phyloP scores from a whole-genome alignment of 2,888 invertebrate genomes.

The Hemaris fuciformis region DNA sequence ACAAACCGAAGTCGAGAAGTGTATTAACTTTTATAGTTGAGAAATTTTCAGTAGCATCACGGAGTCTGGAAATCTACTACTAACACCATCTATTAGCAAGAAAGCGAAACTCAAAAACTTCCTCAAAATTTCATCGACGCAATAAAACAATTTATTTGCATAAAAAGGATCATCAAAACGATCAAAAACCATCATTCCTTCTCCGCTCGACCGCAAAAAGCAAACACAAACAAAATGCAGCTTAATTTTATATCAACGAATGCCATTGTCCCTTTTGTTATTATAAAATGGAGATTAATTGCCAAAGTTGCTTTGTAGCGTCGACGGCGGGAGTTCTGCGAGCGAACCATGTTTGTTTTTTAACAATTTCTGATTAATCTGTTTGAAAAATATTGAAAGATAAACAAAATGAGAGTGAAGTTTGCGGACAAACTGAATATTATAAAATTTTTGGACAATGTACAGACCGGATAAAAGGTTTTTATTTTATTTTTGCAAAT shows the following conservation, averaged over 20 bases:
- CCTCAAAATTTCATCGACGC: not conserved
- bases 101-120: too few relatives aligned
- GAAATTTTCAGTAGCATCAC: too few relatives aligned
- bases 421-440: slow-evolving; percentile 16
- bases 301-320: slow-evolving; percentile 17
- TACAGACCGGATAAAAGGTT: not conserved
- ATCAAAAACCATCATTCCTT: not conserved
- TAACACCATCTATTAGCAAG: not conserved
- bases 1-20: too few relatives aligned
- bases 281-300: slow-evolving; percentile 20
- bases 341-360: slow-evolving; percentile 11
- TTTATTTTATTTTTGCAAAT: not conserved
- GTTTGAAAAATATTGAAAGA: slow-evolving; percentile 23
- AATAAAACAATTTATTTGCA: not conserved
- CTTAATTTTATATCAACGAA: slow-evolving; percentile 13
- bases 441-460: not conserved
- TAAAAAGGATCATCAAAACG: not conserved
- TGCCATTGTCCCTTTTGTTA: slow-evolving; percentile 18
- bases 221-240: not conserved
- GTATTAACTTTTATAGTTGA: too few relatives aligned
- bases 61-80: too few relatives aligned
- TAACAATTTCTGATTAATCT: slow-evolving; percentile 11
- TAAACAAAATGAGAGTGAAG: slow-evolving; percentile 40
- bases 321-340: not conserved
- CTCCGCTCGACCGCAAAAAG: not conserved